Evolutionary conservation across 2,113 vertebrate genomes (phyloP).

Genomic region (Plotosus lineatus): DNA sequence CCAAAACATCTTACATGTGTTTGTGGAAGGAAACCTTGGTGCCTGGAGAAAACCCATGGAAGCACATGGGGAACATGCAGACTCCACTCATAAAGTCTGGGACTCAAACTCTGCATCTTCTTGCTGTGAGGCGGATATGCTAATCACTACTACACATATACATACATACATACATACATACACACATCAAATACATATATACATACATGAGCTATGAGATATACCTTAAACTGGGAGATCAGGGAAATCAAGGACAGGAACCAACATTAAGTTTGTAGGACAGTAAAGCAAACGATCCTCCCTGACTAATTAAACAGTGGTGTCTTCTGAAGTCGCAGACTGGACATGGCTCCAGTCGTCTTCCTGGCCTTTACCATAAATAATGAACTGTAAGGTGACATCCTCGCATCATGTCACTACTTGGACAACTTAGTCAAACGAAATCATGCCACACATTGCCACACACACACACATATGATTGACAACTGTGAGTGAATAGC

Average conservation of each 20-base stretch:
- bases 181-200: too few relatives aligned
- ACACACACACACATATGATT: conserved; percentile 42
- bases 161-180: too few relatives aligned
- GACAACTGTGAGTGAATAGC: conserved; percentile 37
- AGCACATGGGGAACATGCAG: too few relatives aligned
- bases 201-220: too few relatives aligned
- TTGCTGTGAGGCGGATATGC: too few relatives aligned
- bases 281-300: background rate
- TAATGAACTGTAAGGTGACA: conserved; percentile 40
- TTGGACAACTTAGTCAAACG: conserved; percentile 35
- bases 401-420: conserved; percentile 15
- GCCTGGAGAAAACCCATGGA: too few relatives aligned
- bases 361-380: conserved; percentile 24
- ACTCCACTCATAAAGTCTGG: too few relatives aligned
- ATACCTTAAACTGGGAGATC: background rate
- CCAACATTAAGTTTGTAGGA: background rate
- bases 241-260: background rate
- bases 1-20: too few relatives aligned
- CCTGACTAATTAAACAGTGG: conserved; percentile 13
- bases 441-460: conserved; percentile 33
- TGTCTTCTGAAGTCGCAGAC: conserved; percentile 6
- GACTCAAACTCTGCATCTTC: too few relatives aligned
- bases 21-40: too few relatives aligned
- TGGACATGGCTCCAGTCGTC: background rate
- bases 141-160: too few relatives aligned